Percentiles rank a stretch among this genome's conserved stretches.
phyloP scores from a whole-genome alignment of 2,888 invertebrate genomes.

The Zonitis immaculata region DNA sequence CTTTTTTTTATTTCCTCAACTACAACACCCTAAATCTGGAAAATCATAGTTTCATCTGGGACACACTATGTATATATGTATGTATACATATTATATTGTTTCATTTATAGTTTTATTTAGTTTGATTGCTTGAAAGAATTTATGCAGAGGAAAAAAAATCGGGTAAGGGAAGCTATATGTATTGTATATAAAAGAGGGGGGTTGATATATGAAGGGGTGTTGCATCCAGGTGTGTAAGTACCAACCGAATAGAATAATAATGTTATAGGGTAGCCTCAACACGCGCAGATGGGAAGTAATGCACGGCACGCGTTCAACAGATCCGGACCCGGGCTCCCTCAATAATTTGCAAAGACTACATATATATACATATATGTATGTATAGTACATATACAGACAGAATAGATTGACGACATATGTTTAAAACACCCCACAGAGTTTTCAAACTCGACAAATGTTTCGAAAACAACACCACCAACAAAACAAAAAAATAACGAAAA shows the following conservation, averaged over 20 bases:
- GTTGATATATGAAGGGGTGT: slow-evolving; percentile 31
- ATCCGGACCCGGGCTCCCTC: slow-evolving; percentile 7
- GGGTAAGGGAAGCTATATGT: slow-evolving; percentile 9
- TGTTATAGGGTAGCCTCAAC: slow-evolving; percentile 16
- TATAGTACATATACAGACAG: too few species aligned
- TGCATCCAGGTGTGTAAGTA: slow-evolving; percentile 38
- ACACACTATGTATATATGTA: too few species aligned
- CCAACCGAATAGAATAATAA: slow-evolving; percentile 35
- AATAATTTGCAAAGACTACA: neutral
- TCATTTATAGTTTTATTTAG: neutral
- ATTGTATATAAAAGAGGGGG: slow-evolving; percentile 31
- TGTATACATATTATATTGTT: too few species aligned
- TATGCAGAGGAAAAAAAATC: neutral
- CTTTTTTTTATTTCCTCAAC: too few species aligned
- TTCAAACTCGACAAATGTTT: neutral
- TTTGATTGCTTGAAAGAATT: neutral
- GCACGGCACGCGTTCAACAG: slow-evolving; percentile 22
- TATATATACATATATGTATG: too few species aligned
- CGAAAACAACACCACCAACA: too few species aligned
- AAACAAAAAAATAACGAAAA: too few species aligned
- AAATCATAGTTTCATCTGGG: too few species aligned
- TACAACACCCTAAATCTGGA: too few species aligned
- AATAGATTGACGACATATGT: neutral
- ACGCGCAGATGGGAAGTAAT: slow-evolving; percentile 26
- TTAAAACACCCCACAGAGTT: neutral